phyloP scores from a whole-genome alignment of 2,797 vertebrate species.

The Orientallactaga sibirica region DNA sequence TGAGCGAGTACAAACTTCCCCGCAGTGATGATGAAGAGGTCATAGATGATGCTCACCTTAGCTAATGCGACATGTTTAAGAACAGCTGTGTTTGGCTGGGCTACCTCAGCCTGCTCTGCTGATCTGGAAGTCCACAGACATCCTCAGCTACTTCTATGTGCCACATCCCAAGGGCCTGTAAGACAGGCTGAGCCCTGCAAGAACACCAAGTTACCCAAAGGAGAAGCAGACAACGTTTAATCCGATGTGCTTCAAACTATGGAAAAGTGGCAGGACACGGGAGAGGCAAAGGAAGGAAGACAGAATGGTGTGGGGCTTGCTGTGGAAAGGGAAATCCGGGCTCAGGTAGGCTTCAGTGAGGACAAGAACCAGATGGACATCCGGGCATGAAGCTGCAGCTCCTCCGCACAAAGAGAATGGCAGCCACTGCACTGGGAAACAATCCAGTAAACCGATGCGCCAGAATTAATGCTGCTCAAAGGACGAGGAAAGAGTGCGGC shows the following conservation, averaged over 20 bases:
- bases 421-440: background rate
- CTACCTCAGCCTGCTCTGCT: background rate
- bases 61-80: background rate
- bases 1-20: background rate
- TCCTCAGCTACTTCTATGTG: background rate
- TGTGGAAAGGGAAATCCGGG: background rate
- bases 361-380: background rate
- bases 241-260: background rate
- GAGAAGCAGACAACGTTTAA: background rate
- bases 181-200: background rate
- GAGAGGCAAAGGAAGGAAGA: background rate
- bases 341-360: background rate
- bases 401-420: background rate
- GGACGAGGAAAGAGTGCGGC: background rate
- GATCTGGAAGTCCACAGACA: background rate
- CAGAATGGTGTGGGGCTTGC: background rate
- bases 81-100: background rate
- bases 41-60: background rate
- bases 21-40: background rate
- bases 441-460: background rate
- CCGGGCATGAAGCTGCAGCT: background rate
- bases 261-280: background rate
- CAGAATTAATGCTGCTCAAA: background rate
- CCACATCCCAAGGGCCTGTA: background rate
- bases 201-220: background rate